Evolutionary conservation across 1,140 invertebrate genomes (phyloP).

Genomic region (Maniola jurtina): DNA sequence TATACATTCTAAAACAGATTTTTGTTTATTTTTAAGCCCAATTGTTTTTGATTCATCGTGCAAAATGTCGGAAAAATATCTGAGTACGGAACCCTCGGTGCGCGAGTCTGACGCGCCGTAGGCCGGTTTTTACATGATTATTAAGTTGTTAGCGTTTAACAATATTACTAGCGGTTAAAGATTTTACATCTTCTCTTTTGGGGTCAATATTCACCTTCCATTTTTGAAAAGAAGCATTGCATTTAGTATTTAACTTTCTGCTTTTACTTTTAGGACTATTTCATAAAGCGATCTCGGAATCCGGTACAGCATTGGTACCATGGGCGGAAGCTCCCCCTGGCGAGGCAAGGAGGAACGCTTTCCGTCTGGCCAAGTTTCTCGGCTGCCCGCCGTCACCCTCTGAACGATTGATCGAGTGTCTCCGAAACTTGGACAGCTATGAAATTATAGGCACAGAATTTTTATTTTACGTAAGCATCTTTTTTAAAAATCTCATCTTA

Average conservation of each 20-base stretch:
- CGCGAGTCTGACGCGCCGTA: no score
- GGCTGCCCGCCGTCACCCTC: constrained; percentile 79
- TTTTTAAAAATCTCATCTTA: background rate
- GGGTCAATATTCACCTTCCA: no score
- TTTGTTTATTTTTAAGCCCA: no score
- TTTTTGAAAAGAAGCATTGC: no score
- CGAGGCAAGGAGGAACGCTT: constrained; percentile 81
- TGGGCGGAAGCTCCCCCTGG: constrained; percentile 86
- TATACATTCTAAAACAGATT: no score
- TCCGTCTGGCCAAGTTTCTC: constrained; percentile 81
- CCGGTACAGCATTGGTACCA: constrained; percentile 87
- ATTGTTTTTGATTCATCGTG: no score
- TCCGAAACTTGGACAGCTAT: constrained; percentile 79
- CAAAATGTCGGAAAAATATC: no score
- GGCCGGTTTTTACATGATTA: no score
- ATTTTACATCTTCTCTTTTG: no score
- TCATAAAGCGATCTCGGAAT: constrained; percentile 86
- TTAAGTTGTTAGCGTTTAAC: no score
- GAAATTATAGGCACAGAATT: constrained; percentile 82
- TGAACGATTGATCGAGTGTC: constrained; percentile 79
- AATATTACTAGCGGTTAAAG: no score
- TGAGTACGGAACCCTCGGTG: no score
- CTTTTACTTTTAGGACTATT: constrained; percentile 80
- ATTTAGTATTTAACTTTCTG: background rate
- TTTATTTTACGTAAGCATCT: constrained; percentile 80